Evolutionary conservation across 2,888 invertebrate genomes (phyloP), one percentile per base, ranked within the genome.

Genomic region (Drosophila borealis): DNA sequence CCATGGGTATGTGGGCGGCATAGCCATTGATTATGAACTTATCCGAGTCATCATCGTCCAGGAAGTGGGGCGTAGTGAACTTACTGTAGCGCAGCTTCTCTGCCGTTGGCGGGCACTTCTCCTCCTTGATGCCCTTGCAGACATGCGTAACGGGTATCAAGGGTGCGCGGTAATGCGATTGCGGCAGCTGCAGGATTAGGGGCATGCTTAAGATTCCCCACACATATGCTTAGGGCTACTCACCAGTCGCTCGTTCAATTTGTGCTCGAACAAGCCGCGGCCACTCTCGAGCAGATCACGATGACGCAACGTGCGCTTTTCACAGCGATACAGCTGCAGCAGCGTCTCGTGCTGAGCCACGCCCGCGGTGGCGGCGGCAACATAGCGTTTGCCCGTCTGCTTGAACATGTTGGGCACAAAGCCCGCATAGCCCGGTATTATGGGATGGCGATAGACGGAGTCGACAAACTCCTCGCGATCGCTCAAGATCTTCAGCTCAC

Each of bases 341-440:
- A 94, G 89, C 67, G 93, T 93, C 89, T 96, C 96, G 84, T 96
- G 96, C 88, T 95, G 94, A 0, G 96, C 95, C 29, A 96, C 88
- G 0, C 95, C 96, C 90, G 96, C 95, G 0, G 95, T 95, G 0
- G 96, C 96, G 45, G 94, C 93, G 8, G 96, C 95, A 2, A 95
- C 94, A 91, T 94, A 96, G 46, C 96, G 94, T 90, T 96, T 95
- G 0, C 96, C 96, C 78, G 94, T 94, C 89, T 94, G 94, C 4
- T 94, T 94, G 84, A 94, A 94, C 79, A 95, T 90, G 77, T 94
- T 94, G 4, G 96, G 96, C 39, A 92, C 81, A 53, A 91, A 92
- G 3, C 96, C 96, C 92, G 95, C 95, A 89, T 96, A 96, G 41
- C 96, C 95, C 17, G 96, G 96, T 72, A 95, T 93, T 92, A 95